Percentiles rank a stretch among this genome's conserved stretches.
Conservation (phyloP, 2,888 invertebrate genomes). For the Tetrapedia diversipes region DNA sequence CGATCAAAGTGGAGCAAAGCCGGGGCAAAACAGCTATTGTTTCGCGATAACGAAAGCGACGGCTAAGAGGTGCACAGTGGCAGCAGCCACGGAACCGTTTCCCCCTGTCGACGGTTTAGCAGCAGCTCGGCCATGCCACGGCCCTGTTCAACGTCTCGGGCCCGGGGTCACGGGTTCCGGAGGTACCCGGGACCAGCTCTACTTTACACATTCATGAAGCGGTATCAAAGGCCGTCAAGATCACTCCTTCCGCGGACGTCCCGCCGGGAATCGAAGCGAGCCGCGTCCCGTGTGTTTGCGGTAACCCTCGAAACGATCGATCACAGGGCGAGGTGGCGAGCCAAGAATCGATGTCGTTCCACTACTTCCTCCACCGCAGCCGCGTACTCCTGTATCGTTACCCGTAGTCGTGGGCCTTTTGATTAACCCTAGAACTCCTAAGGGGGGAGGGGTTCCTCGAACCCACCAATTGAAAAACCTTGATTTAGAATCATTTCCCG, state of each 20-base stretch:
- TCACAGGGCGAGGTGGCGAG: conserved; percentile 72
- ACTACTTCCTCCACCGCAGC: conserved; percentile 55
- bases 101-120: conserved; percentile 34
- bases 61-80: conserved; percentile 37
- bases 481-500: too few species aligned
- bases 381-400: conserved; percentile 58
- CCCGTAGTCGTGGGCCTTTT: conserved; percentile 63
- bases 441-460: too few species aligned
- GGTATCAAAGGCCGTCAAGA: conserved; percentile 80
- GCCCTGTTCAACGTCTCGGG: conserved; percentile 16
- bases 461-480: too few species aligned
- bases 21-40: conserved; percentile 67
- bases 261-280: conserved; percentile 74
- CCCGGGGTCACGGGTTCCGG: conserved; percentile 36
- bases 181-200: conserved; percentile 63
- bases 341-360: conserved; percentile 72
- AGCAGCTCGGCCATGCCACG: conserved; percentile 30
- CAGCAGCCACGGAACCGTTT: conserved; percentile 33
- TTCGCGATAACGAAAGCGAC: conserved; percentile 65
- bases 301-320: conserved; percentile 81
- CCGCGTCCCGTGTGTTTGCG: conserved; percentile 79
- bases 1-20: conserved; percentile 65
- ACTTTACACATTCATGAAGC: conserved; percentile 81
- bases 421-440: too few species aligned
- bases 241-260: conserved; percentile 69